Base-by-base conservation (phyloP, 92 coral and sea anemone species). In the Actinernus sp. region DNA sequence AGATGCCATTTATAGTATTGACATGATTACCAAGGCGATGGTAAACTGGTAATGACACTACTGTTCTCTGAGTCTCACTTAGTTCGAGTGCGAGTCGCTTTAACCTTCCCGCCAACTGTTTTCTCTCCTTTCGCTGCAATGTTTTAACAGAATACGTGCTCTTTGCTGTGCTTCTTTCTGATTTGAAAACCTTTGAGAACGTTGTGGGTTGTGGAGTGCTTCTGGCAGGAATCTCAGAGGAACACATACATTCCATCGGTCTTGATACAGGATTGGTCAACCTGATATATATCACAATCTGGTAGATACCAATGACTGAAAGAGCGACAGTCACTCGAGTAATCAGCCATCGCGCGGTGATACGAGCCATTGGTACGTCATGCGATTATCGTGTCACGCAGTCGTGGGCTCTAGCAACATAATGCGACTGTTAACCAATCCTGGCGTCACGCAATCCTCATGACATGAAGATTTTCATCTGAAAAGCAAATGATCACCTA, bases 201-300 rank as follows among this genome's bases (percentile, higher is more conserved):
- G 8, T 45, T 5, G 5, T 23, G 22, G 52, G 52, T 4, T 7
- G 10, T 4, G 18, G 52, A 8, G 52, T 45, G 22, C 5, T 7
- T 4, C 5, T 8, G 19, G 8, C 21, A 9, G 52, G 52, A 4
- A 8, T 6, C n/a, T n/a, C n/a, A n/a, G n/a, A n/a, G n/a, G n/a
- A n/a, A n/a, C n/a, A n/a, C 4, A 23, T 6, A 18, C 52, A 45
- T 4, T 45, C 52, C 22, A 17, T 8, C 5, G 6, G 52, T 17
- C 52, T 8, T 8, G 19, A 23, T 4, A 45, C 21, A 7, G 52
- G 19, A 7, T 18, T 23, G 52, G 10, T 23, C 8, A 93, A 44
- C 3, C 92, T 89, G 52, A 93, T 51, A 45, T 90, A 96, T 20
- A 82, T 83, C 53, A 83, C 56, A 14, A 93, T 58, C 33, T 93